Percentiles rank a stretch among this genome's conserved stretches.
Evolutionary conservation across 37 sponge, comb jelly and placozoan species (phyloP).

Genomic region (Crambe crambe): DNA sequence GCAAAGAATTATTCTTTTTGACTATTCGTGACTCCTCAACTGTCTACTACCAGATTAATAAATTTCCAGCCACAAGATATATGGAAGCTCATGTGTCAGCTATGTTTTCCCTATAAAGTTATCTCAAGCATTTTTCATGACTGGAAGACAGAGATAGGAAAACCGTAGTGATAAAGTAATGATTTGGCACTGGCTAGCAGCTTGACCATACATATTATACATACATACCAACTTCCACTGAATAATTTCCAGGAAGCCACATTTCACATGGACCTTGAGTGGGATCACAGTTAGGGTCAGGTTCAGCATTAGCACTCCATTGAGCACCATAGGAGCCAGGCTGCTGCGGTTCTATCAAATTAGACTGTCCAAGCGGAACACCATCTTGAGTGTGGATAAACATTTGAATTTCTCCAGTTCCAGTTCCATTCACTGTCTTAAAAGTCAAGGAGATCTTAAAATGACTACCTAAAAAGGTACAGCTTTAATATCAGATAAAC

Average conservation of each 20-base stretch:
- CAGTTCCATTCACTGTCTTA: slow-evolving; percentile 72
- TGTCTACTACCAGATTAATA: too few species aligned
- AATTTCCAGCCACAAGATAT: too few species aligned
- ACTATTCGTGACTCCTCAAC: too few species aligned
- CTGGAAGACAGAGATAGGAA: too few species aligned
- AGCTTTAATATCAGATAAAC: too few species aligned
- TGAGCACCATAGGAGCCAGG: slow-evolving; percentile 52
- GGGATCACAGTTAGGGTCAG: slow-evolving; percentile 81
- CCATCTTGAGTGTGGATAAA: slow-evolving; percentile 72
- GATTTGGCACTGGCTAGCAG: too few species aligned
- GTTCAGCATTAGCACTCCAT: slow-evolving; percentile 49
- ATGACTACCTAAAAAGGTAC: slow-evolving; percentile 22
- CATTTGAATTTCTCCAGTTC: slow-evolving; percentile 81
- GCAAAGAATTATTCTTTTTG: too few species aligned
- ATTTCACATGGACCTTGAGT: slow-evolving; percentile 71
- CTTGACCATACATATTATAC: too few species aligned
- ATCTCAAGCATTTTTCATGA: too few species aligned
- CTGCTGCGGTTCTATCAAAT: slow-evolving; percentile 20
- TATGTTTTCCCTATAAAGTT: too few species aligned
- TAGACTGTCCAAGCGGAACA: slow-evolving; percentile 67
- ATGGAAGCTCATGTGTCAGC: too few species aligned
- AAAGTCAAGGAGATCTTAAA: slow-evolving; percentile 59
- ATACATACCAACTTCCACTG: slow-evolving; percentile 61
- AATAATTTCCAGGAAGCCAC: slow-evolving; percentile 85
- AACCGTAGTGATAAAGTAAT: too few species aligned